Evolutionary conservation across 1,140 invertebrate genomes (phyloP).

Genomic region (Tenebrio molitor): DNA sequence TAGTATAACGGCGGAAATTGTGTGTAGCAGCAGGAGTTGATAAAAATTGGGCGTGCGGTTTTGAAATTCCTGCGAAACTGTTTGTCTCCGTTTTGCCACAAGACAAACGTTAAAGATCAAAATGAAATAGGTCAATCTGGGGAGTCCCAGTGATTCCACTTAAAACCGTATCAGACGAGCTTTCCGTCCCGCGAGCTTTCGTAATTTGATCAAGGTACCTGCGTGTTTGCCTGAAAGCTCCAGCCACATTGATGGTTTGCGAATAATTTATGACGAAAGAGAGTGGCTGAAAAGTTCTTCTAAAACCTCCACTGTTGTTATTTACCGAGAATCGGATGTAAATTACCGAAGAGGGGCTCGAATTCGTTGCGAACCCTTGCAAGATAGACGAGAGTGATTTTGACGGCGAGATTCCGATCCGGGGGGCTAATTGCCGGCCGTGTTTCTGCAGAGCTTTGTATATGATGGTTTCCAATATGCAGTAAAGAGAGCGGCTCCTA

Average conservation of each 20-base stretch:
- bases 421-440: too few species aligned
- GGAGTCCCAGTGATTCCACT: conserved; percentile 25
- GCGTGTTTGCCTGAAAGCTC: conserved; percentile 51
- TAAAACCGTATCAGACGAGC: conserved; percentile 38
- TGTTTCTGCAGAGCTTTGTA: too few species aligned
- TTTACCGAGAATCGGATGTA: conserved; percentile 40
- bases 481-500: conserved; percentile 36
- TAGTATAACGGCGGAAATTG: conserved; percentile 38
- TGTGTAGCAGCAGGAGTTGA: conserved; percentile 11
- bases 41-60: conserved; percentile 20
- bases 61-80: conserved; percentile 12
- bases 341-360: conserved; percentile 15
- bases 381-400: too few species aligned
- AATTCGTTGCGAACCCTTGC: not conserved
- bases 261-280: conserved; percentile 54
- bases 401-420: too few species aligned
- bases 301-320: conserved; percentile 40
- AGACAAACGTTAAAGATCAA: conserved; percentile 35
- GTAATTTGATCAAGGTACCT: conserved; percentile 55
- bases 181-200: conserved; percentile 50
- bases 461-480: conserved; percentile 45
- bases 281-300: conserved; percentile 53
- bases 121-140: conserved; percentile 35
- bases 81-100: conserved; percentile 6
- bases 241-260: conserved; percentile 52